Evolutionary conservation across 2,797 vertebrate genomes (phyloP).

Genomic region (Anabas testudineus): DNA sequence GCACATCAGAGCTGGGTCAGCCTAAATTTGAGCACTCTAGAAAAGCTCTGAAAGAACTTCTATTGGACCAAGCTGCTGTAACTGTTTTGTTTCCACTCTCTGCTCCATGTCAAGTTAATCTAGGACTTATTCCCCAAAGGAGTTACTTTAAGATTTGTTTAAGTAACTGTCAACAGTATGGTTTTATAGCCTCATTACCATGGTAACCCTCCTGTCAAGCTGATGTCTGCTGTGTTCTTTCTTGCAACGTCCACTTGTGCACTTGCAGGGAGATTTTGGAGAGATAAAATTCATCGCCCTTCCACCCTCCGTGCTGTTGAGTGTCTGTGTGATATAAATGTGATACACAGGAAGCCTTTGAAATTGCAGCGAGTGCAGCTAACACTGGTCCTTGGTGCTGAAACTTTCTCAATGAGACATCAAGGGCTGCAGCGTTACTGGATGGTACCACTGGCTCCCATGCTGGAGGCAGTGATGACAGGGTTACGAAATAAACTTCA

Average conservation of each 20-base stretch:
- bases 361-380: conserved; percentile 15
- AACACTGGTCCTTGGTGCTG: conserved; percentile 37
- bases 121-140: conserved; percentile 45
- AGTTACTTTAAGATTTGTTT: conserved; percentile 44
- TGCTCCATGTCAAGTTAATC: conserved; percentile 14
- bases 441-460: conserved; percentile 4
- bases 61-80: not conserved
- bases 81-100: conserved; percentile 15
- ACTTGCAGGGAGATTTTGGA: conserved; percentile 5
- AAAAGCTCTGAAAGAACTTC: conserved; percentile 34
- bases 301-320: not conserved
- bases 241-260: not conserved
- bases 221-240: not conserved
- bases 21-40: conserved; percentile 45
- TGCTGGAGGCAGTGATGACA: not conserved
- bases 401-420: conserved; percentile 44
- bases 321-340: conserved; percentile 9
- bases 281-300: not conserved
- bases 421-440: conserved; percentile 18
- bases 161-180: conserved; percentile 35
- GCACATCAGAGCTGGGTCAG: conserved; percentile 45
- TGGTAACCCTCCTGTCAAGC: not conserved
- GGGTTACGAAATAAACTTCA: conserved; percentile 4
- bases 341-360: conserved; percentile 41
- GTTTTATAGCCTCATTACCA: conserved; percentile 54